Percentiles rank a stretch among this genome's conserved stretches.
phyloP scores from a whole-genome alignment of 2,888 invertebrate genomes.

The Drosophila neoperkinsi region DNA sequence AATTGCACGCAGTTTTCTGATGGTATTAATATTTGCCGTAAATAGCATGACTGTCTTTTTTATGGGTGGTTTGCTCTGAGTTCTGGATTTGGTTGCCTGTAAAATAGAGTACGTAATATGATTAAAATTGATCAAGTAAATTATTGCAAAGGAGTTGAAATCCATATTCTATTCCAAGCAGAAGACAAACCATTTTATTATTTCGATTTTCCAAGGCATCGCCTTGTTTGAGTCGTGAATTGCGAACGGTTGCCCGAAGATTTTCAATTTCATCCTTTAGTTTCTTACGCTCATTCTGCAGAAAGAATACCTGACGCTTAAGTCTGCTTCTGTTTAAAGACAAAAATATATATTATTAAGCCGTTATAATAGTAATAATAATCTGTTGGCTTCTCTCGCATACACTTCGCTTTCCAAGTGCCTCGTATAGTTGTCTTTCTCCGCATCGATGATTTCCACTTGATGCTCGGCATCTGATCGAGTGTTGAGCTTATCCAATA shows the following conservation, averaged over 20 bases:
- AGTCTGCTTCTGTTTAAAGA: constrained; percentile 32
- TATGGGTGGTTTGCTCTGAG: neutral
- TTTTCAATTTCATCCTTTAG: constrained; percentile 38
- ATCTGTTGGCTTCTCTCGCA: neutral
- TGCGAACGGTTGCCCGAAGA: constrained; percentile 27
- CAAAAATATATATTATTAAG: neutral
- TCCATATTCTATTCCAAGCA: neutral
- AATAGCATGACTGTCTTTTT: constrained; percentile 45
- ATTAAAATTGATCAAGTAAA: neutral
- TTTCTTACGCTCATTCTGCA: constrained; percentile 49
- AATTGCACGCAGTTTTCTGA: constrained; percentile 19
- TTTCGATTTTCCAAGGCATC: constrained; percentile 3
- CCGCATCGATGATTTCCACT: constrained; percentile 39
- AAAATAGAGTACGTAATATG: neutral
- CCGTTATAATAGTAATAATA: neutral
- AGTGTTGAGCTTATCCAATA: constrained; percentile 30
- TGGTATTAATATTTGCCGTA: constrained; percentile 30
- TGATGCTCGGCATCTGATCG: constrained; percentile 30
- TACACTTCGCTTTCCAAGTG: constrained; percentile 61
- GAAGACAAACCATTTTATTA: neutral
- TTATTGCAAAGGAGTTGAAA: neutral
- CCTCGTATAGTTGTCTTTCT: constrained; percentile 35
- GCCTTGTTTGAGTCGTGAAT: neutral
- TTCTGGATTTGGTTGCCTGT: constrained; percentile 17
- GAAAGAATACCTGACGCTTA: constrained; percentile 42